Percentiles rank a stretch among this genome's conserved stretches.
Conservation (phyloP, 2,113 vertebrate genomes). For the Cinclus mexicanus region DNA sequence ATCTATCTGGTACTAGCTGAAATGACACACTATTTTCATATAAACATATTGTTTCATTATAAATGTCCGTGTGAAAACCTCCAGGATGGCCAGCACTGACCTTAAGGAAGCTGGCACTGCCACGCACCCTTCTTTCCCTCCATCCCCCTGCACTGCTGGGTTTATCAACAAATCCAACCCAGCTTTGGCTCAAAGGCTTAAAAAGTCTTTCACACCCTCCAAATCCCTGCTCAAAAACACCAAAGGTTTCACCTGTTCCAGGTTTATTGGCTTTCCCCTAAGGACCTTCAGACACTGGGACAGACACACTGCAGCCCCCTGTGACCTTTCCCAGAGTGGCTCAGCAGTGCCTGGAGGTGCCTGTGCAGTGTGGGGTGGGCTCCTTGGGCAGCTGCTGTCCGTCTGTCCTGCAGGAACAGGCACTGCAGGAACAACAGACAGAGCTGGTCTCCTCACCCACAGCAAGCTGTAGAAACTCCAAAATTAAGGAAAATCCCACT, state of each 20-base stretch:
- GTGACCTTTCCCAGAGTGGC: rapidly evolving
- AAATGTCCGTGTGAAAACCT: neutral
- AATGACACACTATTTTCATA: neutral
- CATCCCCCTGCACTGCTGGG: rapidly evolving
- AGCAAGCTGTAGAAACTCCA: neutral
- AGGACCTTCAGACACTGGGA: neutral
- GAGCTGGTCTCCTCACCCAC: neutral
- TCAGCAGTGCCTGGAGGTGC: neutral
- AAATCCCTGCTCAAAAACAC: neutral
- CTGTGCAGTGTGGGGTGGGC: neutral
- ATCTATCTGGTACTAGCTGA: neutral
- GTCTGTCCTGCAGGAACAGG: neutral
- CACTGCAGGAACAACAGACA: neutral
- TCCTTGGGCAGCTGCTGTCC: neutral
- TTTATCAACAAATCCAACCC: neutral
- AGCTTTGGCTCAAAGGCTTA: neutral
- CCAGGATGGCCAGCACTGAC: rapidly evolving
- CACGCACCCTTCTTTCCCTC: no score
- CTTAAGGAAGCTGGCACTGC: neutral
- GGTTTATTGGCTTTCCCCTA: neutral
- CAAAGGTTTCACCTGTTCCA: neutral
- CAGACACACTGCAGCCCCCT: neutral
- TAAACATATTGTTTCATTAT: neutral
- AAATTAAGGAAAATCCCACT: neutral
- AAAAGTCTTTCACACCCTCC: neutral